Base-by-base conservation (phyloP, 64 coral and sea anemone species). In the Cladopsammia gracilis region DNA sequence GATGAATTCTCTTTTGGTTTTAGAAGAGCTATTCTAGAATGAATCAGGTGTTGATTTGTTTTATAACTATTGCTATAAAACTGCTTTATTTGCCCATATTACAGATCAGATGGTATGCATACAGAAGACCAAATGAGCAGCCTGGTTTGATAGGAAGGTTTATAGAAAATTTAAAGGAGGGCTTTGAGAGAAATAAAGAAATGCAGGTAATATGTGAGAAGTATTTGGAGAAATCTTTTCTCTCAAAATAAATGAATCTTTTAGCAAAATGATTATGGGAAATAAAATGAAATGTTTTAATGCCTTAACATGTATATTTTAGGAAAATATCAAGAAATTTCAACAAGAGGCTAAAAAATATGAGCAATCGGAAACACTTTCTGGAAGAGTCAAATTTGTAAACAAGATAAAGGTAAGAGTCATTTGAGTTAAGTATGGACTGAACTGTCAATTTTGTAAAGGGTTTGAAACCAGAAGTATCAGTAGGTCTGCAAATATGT, bases 271-370 rank as follows among this genome's bases (percentile, higher is more conserved):
- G 53, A 56, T 56, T 56, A 10, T 56, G 7, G 12, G 7, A 56
- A 56, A 12, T 12, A 56, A 10, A 56, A 56, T 56, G 4, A 56
- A 10, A 10, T 56, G 12, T 56, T 56, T 56, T 12, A 56, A 56
- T 13, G 25, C 20, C 7, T 77, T 16, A 23, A 50, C 20, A 45
- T 71, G 57, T 6, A 25, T 24, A 7, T 90, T 81, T 25, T 82
- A 98, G 96, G 94, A 99, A 89, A 99, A 99, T 76, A 96, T 99
- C 8, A 96, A 94, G 48, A 99, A 99, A 72, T 99, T 99, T 73
- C 91, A 96, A 85, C 54, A 92, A 76, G 90, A 99, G 89, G 85
- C 98, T 64, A 92, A 99, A 88, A 93, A 99, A 49, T 91, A 96
- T 70, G 98, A 99, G 85, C 82, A 93, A 81, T 96, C 98, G 11